These are phyloP conservation scores for Heliconius hewitsoni DNA, from an alignment of 1,140 invertebrate genomes.

Conservation along the genomic window DNA sequence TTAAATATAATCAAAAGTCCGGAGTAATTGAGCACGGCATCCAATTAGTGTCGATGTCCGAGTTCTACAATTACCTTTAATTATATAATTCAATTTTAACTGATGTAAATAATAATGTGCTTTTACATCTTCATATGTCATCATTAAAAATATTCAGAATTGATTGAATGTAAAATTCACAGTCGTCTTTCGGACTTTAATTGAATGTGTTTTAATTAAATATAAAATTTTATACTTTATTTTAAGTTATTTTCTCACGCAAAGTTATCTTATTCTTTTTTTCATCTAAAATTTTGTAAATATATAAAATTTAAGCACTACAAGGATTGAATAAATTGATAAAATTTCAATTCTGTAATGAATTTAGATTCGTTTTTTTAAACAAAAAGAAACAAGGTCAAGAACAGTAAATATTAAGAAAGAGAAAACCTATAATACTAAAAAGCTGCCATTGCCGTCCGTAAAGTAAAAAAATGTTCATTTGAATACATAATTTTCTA, in stretches of 20 bases:
- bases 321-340: background rate
- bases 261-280: background rate
- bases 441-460: no score
- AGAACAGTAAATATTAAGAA: no score
- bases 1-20: slow-evolving; percentile 1
- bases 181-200: background rate
- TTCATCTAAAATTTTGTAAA: background rate
- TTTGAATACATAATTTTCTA: no score
- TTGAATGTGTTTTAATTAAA: background rate
- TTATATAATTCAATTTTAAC: background rate
- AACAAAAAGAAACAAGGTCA: no score
- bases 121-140: slow-evolving; percentile 1
- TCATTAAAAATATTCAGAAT: background rate
- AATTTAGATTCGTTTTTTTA: no score
- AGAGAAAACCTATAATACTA: no score
- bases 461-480: no score
- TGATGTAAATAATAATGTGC: slow-evolving; percentile 2
- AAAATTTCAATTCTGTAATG: background rate
- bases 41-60: background rate
- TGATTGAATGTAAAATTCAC: background rate
- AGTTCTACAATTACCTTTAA: slow-evolving; percentile 1
- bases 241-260: background rate
- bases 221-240: background rate
- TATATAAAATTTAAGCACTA: background rate
- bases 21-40: background rate